Percentiles rank a stretch among this genome's conserved stretches.
Evolutionary conservation across 2,113 vertebrate species (phyloP).

Genomic region (Cinclus mexicanus): DNA sequence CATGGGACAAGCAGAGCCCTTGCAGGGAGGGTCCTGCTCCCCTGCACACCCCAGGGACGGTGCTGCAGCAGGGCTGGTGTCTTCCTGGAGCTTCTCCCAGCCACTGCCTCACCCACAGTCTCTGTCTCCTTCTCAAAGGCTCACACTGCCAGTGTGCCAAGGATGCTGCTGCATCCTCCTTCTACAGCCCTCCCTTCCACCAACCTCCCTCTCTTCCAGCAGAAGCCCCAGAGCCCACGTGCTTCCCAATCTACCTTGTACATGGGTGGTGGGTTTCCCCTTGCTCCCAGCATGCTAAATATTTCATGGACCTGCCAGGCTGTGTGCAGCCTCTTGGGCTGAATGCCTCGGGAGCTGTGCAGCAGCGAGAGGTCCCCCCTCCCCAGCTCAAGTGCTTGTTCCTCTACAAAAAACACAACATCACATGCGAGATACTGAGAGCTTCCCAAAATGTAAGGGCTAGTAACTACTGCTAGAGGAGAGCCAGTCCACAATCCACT

Average conservation of each 20-base stretch:
- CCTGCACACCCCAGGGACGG: fast-evolving
- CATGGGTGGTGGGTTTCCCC: not conserved
- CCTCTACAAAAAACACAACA: not conserved
- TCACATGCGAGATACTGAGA: not conserved
- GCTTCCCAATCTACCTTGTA: not conserved
- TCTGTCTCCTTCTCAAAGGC: not conserved
- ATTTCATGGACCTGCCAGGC: fast-evolving
- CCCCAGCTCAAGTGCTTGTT: not conserved
- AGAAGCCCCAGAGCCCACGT: not conserved
- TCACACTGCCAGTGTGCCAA: fast-evolving
- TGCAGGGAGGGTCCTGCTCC: not conserved
- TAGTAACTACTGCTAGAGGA: not conserved
- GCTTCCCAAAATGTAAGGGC: not conserved
- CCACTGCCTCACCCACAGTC: not conserved
- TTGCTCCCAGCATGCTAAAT: not conserved
- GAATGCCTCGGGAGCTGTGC: fast-evolving
- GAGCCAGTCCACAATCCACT: not conserved
- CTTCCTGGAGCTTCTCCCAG: not conserved
- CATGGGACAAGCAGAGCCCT: not conserved
- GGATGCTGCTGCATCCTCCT: not conserved
- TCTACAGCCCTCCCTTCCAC: not conserved
- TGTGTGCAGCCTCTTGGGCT: too few species aligned
- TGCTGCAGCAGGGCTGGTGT: not conserved
- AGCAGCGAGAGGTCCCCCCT: not conserved
- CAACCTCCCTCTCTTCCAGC: not conserved